These are phyloP conservation scores for Cephalophus harveyi DNA, from an alignment of 2,113 vertebrate genomes.

Conservation along the genomic window DNA sequence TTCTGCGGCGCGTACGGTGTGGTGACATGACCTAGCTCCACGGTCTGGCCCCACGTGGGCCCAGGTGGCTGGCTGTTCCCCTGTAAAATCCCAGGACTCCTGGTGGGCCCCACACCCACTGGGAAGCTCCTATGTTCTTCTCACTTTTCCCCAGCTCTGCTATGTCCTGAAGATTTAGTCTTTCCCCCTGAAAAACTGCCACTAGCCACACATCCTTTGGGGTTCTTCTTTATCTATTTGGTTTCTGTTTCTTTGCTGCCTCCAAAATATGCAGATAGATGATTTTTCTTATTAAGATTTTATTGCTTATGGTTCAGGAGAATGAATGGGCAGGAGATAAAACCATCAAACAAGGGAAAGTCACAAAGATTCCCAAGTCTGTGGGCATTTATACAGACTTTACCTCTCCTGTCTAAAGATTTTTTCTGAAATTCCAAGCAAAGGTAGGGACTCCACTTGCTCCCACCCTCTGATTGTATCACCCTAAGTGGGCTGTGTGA, in stretches of 20 bases:
- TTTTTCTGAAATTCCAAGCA: not conserved
- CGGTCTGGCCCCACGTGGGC: not conserved
- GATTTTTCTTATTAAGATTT: not conserved
- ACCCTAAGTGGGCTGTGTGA: not conserved
- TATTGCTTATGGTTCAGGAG: not conserved
- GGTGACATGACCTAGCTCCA: not conserved
- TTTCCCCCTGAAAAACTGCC: not conserved
- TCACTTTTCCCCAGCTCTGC: not conserved
- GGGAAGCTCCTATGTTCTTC: not conserved
- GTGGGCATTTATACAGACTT: not conserved
- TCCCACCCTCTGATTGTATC: not conserved
- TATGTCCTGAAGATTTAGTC: not conserved
- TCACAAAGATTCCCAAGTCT: not conserved
- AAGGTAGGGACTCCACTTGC: not conserved
- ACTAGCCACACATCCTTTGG: not conserved
- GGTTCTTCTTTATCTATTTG: not conserved
- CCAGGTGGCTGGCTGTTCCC: no score
- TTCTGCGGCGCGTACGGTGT: fast-evolving
- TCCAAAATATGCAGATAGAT: not conserved
- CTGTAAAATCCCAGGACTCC: not conserved
- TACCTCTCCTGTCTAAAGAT: not conserved
- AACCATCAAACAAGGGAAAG: not conserved
- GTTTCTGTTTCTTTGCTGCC: not conserved
- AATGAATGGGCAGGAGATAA: not conserved
- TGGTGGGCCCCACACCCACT: not conserved